Percentiles rank a stretch among this genome's conserved stretches.
phyloP scores from a whole-genome alignment of 2,113 vertebrate species.

The Aix galericulata region DNA sequence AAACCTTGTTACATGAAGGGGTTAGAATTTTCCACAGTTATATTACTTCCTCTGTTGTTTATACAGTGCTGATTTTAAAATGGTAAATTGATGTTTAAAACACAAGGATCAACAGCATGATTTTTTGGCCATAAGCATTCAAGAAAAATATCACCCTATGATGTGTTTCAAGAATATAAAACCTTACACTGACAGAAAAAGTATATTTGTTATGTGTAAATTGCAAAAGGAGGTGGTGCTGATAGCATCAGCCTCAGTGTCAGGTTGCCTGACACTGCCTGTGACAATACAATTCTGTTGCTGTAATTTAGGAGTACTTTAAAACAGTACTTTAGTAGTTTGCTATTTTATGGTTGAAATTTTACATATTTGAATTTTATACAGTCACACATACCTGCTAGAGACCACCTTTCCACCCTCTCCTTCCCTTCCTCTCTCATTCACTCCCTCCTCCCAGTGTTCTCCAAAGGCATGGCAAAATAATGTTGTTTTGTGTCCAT shows the following conservation, averaged over 20 bases:
- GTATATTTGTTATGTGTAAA: background rate
- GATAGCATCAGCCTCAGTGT: background rate
- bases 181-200: background rate
- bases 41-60: background rate
- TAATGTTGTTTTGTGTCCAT: background rate
- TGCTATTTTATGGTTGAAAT: background rate
- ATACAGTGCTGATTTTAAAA: background rate
- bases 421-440: background rate
- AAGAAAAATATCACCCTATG: background rate
- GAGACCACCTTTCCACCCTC: background rate
- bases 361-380: background rate
- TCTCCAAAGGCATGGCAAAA: background rate
- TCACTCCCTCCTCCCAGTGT: background rate
- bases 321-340: background rate
- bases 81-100: background rate
- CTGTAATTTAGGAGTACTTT: background rate
- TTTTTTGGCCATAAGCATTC: background rate
- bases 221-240: constrained; percentile 7
- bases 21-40: background rate
- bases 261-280: background rate
- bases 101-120: background rate
- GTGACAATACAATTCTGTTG: background rate
- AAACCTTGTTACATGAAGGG: background rate
- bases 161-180: constrained; percentile 15
- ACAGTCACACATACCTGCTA: background rate